phyloP scores from a whole-genome alignment of 2,113 vertebrate genomes.

The Gallinago paraguaiae region DNA sequence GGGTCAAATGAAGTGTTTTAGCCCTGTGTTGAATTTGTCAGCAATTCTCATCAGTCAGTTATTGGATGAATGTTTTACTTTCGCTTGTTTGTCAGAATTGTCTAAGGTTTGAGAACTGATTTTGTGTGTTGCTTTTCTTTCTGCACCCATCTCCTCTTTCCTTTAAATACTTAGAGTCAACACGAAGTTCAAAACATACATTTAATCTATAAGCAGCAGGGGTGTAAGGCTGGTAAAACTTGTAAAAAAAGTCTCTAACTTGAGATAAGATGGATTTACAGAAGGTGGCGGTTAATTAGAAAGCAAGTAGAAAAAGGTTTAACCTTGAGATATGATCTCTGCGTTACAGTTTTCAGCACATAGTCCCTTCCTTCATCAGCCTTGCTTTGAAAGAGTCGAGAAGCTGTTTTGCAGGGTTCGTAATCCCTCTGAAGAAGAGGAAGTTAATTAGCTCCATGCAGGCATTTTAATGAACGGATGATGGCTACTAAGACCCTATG shows the following conservation, averaged over 20 bases:
- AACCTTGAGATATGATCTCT: slow-evolving; percentile 14
- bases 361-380: not conserved
- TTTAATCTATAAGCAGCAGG: not conserved
- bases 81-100: not conserved
- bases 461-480: not conserved
- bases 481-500: not conserved
- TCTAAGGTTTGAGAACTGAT: not conserved
- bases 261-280: not conserved
- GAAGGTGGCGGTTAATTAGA: not conserved
- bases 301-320: not conserved
- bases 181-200: rapidly evolving
- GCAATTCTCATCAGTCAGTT: not conserved
- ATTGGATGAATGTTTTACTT: not conserved
- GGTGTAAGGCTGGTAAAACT: not conserved
- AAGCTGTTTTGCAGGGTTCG: not conserved
- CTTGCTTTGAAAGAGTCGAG: not conserved
- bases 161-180: not conserved
- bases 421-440: not conserved
- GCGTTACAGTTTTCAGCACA: not conserved
- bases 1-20: not conserved
- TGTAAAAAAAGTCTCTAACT: not conserved
- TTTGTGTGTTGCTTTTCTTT: not conserved
- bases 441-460: not conserved
- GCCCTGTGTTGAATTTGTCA: not conserved
- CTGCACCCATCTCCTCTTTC: no score